phyloP scores from a whole-genome alignment of 1,140 invertebrate species.

The Procambarus clarkii region DNA sequence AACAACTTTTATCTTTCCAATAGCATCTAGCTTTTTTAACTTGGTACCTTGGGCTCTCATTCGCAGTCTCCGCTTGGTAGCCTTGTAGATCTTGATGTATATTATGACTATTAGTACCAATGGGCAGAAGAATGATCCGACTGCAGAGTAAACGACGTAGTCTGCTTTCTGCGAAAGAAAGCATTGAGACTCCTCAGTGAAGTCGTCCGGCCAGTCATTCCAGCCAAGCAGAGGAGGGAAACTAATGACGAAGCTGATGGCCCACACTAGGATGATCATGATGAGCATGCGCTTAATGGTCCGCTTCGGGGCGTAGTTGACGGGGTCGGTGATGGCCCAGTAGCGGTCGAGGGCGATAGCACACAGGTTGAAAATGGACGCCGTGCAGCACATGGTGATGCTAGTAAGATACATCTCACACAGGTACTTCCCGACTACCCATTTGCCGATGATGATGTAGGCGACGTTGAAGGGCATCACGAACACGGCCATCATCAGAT shows the following conservation, averaged over 20 bases:
- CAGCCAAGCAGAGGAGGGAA: slow-evolving; percentile 97
- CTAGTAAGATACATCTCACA: slow-evolving; percentile 98
- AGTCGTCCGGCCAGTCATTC: slow-evolving; percentile 96
- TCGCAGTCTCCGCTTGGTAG: slow-evolving; percentile 85
- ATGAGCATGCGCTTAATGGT: slow-evolving; percentile 92
- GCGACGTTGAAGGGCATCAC: slow-evolving; percentile 97
- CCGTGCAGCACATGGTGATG: slow-evolving; percentile 97
- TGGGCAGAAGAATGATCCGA: slow-evolving; percentile 97
- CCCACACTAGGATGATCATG: slow-evolving; percentile 94
- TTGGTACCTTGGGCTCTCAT: background rate
- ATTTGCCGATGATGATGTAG: slow-evolving; percentile 90
- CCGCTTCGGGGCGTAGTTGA: slow-evolving; percentile 96
- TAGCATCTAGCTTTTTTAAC: background rate
- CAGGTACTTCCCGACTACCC: slow-evolving; percentile 92
- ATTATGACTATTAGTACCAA: slow-evolving; percentile 95
- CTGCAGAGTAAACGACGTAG: slow-evolving; percentile 94
- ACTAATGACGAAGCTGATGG: slow-evolving; percentile 88
- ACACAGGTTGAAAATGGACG: slow-evolving; percentile 96
- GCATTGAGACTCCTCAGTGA: slow-evolving; percentile 83
- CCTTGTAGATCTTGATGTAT: slow-evolving; percentile 94
- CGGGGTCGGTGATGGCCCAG: slow-evolving; percentile 98
- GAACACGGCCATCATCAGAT: slow-evolving; percentile 95
- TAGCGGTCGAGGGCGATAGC: slow-evolving; percentile 96
- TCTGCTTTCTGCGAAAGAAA: slow-evolving; percentile 84
- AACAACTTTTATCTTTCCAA: background rate